phyloP scores from a whole-genome alignment of 2,113 vertebrate species.

The Aldabrachelys gigantea region DNA sequence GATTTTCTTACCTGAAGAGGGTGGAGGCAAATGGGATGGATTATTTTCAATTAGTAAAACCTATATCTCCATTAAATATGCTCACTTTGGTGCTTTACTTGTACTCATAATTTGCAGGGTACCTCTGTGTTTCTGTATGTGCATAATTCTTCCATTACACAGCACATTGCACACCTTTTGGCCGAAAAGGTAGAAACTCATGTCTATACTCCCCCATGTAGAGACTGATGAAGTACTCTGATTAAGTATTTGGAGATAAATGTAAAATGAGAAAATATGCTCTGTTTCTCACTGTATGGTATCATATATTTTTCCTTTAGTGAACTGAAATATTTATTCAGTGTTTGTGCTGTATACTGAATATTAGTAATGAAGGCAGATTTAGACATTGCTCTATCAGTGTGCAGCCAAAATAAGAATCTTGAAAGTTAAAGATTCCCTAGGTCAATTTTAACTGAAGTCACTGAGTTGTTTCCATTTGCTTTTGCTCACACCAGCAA shows the following conservation, averaged over 20 bases:
- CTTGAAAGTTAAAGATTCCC: not conserved
- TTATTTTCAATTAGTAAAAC: fast-evolving
- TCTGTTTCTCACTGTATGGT: not conserved
- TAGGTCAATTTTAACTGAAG: not conserved
- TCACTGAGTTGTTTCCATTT: not conserved
- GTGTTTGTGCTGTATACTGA: not conserved
- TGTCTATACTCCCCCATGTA: not conserved
- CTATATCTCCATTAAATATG: not conserved
- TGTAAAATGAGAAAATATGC: not conserved
- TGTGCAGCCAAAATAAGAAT: not conserved
- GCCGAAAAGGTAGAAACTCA: not conserved
- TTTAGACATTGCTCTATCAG: not conserved
- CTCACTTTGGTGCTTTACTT: not conserved
- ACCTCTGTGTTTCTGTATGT: not conserved
- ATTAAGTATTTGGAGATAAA: not conserved
- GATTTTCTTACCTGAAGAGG: not conserved
- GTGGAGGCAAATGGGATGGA: fast-evolving
- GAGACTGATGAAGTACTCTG: not conserved
- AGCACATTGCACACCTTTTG: fast-evolving
- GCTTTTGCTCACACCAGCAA: not conserved
- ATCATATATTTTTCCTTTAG: not conserved
- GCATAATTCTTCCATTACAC: fast-evolving
- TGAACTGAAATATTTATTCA: not conserved
- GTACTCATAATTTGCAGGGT: not conserved
- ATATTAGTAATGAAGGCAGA: not conserved